A percentile compares a stretch with the other conserved stretches of the same genome.
phyloP scores from a whole-genome alignment of 2,797 vertebrate species.

The Epinephelus coioides region DNA sequence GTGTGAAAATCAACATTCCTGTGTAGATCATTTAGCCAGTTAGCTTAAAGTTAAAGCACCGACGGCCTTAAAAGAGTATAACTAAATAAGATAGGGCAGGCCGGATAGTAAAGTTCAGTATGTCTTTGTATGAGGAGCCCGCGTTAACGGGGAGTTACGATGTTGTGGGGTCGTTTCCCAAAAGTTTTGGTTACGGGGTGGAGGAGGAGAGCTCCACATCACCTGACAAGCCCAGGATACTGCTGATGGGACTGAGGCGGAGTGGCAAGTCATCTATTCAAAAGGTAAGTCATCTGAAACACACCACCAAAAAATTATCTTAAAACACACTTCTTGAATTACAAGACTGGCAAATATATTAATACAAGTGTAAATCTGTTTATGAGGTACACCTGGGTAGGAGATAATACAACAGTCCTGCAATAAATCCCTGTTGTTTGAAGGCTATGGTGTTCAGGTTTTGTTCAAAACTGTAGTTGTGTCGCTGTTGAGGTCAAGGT shows the following conservation, averaged over 20 bases:
- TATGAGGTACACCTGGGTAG: neutral
- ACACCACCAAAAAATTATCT: too few species aligned
- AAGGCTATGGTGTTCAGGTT: too few species aligned
- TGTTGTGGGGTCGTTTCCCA: constrained; percentile 90
- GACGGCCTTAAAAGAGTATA: neutral
- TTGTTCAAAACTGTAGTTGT: too few species aligned
- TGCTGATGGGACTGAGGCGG: constrained; percentile 94
- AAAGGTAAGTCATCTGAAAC: constrained; percentile 84
- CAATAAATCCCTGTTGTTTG: too few species aligned
- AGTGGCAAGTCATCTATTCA: constrained; percentile 97
- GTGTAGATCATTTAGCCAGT: constrained; percentile 12
- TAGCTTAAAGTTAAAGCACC: neutral
- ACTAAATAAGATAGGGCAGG: neutral
- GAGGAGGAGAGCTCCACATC: constrained; percentile 85
- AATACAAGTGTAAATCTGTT: neutral
- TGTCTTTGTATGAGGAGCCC: constrained; percentile 88
- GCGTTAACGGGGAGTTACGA: constrained; percentile 85
- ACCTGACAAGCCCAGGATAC: constrained; percentile 91
- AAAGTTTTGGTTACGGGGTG: constrained; percentile 92
- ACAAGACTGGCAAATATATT: neutral
- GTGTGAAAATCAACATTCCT: constrained; percentile 40
- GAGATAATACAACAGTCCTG: too few species aligned
- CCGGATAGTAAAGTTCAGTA: constrained; percentile 37
- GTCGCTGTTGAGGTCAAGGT: too few species aligned
- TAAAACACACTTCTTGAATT: neutral